Evolutionary conservation across 2,888 invertebrate genomes (phyloP), one percentile per base, ranked within the genome.

Genomic region (Mythimna ferrago): DNA sequence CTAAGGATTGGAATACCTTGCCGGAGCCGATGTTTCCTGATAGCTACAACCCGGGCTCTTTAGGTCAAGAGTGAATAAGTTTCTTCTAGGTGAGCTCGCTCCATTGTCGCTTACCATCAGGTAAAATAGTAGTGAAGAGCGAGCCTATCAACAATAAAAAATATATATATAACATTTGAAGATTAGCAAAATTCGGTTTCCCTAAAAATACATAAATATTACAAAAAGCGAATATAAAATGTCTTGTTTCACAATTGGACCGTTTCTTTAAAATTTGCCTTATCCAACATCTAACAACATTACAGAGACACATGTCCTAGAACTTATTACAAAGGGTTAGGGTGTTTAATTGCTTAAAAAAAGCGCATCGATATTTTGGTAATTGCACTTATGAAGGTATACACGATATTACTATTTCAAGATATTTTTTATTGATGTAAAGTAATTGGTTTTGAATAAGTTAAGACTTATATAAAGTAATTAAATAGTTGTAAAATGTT

Each of bases 271-370:
- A 54, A 53, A n/a, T 6, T 6, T 32, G 68, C 53, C 32, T 69
- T 80, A 76, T 69, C 82, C 14, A 1, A 61, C 11, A 82, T 78
- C 82, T 69, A 11, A 38, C 69, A 70, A 69, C 7, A 41, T 70
- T 58, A 56, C 0, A 21, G 11, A 53, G 0, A 64, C 58, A 66
- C 35, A 0, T 35, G 14, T 48, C 38, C 1, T 60, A 66, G 19
- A 48, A 11, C 73, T 73, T 78, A 78, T 68, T n/a, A 51, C 73
- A 21, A 68, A 10, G 10, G 0, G 0, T n/a, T 68, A 78, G 26
- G 60, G 82, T 64, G 2, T 32, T 58, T 16, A 73, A 66, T 73
- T n/a, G 73, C 71, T 41, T 71, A 78, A 56, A 57, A n/a, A 5
- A 57, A 48, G 0, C 1, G 32, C 6, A 58, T 48, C 41, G 1